Percentiles rank a stretch among this genome's conserved stretches.
phyloP scores from a whole-genome alignment of 2,888 invertebrate species.

The Psococerastis gibbosa region DNA sequence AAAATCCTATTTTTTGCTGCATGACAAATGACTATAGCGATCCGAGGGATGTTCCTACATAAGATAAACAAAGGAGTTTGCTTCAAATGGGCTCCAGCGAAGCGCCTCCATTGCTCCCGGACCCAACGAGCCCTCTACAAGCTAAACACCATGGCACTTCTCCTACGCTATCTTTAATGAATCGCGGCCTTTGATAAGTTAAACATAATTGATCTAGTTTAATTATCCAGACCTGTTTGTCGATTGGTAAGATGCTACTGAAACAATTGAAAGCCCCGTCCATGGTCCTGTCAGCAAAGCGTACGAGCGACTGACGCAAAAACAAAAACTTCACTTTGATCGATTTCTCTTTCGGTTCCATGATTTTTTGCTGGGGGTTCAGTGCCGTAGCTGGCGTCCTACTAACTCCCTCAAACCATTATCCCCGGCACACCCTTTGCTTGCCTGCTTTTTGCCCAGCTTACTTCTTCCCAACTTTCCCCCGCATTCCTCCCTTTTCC shows the following conservation, averaged over 20 bases:
- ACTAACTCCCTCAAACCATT: too few species aligned
- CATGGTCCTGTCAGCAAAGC: not conserved
- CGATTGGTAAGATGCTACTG: not conserved
- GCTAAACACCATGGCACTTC: not conserved
- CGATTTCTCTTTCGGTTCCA: constrained; percentile 10
- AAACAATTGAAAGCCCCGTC: not conserved
- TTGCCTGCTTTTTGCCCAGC: not conserved
- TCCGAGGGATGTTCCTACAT: not conserved
- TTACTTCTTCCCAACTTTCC: not conserved
- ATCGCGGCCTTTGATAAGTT: constrained; percentile 8
- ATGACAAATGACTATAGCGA: constrained; percentile 9
- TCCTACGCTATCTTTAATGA: too few species aligned
- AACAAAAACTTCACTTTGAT: constrained; percentile 9
- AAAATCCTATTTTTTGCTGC: constrained; percentile 11
- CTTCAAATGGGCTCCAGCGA: not conserved
- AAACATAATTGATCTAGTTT: constrained; percentile 9
- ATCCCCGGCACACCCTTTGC: not conserved
- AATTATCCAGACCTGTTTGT: constrained; percentile 1
- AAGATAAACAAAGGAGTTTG: not conserved
- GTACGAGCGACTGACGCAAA: not conserved
- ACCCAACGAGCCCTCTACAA: not conserved
- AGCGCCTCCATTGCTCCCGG: not conserved
- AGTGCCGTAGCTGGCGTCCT: constrained; percentile 2
- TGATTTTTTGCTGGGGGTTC: constrained; percentile 5
- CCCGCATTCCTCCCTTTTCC: too few species aligned